Base-by-base conservation (phyloP, 92 coral and sea anemone genomes). In the Porites cylindrica region DNA sequence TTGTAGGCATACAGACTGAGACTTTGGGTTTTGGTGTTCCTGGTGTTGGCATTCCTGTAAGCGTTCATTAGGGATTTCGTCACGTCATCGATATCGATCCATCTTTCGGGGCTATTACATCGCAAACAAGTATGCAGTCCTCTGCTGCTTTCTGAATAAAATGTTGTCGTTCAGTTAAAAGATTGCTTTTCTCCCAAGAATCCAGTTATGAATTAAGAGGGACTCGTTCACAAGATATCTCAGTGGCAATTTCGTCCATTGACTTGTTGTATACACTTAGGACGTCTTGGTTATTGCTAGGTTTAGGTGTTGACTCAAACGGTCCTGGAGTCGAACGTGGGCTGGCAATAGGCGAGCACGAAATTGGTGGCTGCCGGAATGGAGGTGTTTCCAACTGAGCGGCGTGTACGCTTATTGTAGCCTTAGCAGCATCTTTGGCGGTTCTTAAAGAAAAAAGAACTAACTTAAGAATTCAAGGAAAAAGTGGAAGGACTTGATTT, bases 261-360 rank as follows among this genome's bases (percentile, higher is more conserved):
- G 79, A 80, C 5, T 63, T 3, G 59, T 86, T 86, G 68, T 78
- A 78, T 67, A 51, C 51, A 47, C 18, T 3, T 0, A 65, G 70
- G 7, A 8, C 66, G 10, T 62, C 80, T 54, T 18, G 60, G 24
- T 8, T 70, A 56, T 61, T 52, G 68, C 59, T 16, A 7, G 2
- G 56, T 4, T 17, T 13, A 23, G 79, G 26, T 1, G 16, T 32
- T 26, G 60, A 23, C 3, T 66, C 14, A 63, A 19, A 7, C 2
- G 50, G 26, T 32, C 71, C 88, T 58, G 75, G 88, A n/a, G 88
- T 73, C 88, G 75, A 83, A 59, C 88, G 24, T 83, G 88, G 88
- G 24, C 80, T 71, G 79, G 51, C 5, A 62, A 13, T 74, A 51
- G 20, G 67, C 84, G 60, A 62, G 6, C 50, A 51, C 43, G 53